These are phyloP conservation scores for Nothura maculosa DNA, from an alignment of 2,797 vertebrate genomes.

Conservation along the genomic window DNA sequence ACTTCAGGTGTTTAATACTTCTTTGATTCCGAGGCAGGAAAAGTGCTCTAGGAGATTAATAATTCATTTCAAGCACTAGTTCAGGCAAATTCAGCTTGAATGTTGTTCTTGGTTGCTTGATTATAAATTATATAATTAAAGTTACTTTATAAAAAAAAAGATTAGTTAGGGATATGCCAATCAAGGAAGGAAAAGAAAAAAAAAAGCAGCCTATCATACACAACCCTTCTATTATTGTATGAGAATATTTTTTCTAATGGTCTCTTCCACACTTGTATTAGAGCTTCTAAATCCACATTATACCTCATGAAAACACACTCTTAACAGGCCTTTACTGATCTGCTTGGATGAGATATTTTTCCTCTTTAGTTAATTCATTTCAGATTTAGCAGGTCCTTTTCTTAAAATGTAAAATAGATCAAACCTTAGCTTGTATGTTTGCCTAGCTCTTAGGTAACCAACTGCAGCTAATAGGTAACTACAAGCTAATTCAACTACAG, in stretches of 20 bases:
- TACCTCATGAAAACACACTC: background rate
- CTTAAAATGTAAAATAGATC: background rate
- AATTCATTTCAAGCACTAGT: background rate
- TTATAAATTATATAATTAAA: background rate
- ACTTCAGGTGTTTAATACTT: background rate
- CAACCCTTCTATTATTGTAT: background rate
- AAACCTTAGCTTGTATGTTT: background rate
- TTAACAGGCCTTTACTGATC: background rate
- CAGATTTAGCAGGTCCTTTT: background rate
- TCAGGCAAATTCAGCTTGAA: background rate
- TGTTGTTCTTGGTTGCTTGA: background rate
- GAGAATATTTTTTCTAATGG: background rate
- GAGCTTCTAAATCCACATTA: background rate
- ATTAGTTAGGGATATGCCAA: background rate
- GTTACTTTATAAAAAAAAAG: background rate
- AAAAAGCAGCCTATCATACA: background rate
- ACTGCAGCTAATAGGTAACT: too few species aligned
- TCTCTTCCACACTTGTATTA: background rate
- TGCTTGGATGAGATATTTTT: background rate
- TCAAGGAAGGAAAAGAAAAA: too few species aligned
- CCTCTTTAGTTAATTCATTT: background rate
- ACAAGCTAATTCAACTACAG: background rate
- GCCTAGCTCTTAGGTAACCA: background rate
- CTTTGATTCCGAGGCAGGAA: background rate
- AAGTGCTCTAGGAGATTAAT: background rate